A percentile compares a stretch with the other conserved stretches of the same genome.
phyloP scores from a whole-genome alignment of 2,888 invertebrate genomes.

The Drosophila histrio region DNA sequence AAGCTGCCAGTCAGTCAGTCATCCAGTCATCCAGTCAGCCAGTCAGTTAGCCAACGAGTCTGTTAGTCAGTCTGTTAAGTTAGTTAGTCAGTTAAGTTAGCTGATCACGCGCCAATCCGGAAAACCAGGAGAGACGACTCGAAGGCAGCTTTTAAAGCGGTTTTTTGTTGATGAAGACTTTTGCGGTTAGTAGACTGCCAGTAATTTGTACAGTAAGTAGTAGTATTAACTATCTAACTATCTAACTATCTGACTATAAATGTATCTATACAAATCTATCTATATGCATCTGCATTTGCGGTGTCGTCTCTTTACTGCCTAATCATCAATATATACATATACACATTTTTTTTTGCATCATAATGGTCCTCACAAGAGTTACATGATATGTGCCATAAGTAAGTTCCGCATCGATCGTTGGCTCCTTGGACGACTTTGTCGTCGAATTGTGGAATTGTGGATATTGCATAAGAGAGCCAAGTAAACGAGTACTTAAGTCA shows the following conservation, averaged over 20 bases:
- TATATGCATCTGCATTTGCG: slow-evolving; percentile 5
- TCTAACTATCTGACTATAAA: background rate
- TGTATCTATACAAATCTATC: background rate
- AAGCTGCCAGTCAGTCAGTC: slow-evolving; percentile 32
- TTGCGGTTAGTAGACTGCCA: slow-evolving; percentile 72
- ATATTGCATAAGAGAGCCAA: slow-evolving; percentile 62
- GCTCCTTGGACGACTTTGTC: slow-evolving; percentile 43
- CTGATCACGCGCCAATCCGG: slow-evolving; percentile 71
- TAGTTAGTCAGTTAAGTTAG: slow-evolving; percentile 25
- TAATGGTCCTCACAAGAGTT: slow-evolving; percentile 49
- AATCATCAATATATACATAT: slow-evolving; percentile 40
- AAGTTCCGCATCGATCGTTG: slow-evolving; percentile 65
- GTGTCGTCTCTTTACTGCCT: slow-evolving; percentile 13
- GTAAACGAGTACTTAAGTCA: slow-evolving; percentile 45
- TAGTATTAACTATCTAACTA: slow-evolving; percentile 38
- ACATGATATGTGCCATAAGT: slow-evolving; percentile 66
- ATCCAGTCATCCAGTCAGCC: slow-evolving; percentile 12
- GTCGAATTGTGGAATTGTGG: background rate
- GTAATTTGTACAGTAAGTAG: slow-evolving; percentile 66
- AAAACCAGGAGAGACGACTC: slow-evolving; percentile 50
- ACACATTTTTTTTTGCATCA: slow-evolving; percentile 28
- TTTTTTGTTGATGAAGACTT: slow-evolving; percentile 64
- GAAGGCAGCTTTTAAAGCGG: slow-evolving; percentile 38
- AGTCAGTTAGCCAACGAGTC: slow-evolving; percentile 34
- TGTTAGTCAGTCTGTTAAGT: slow-evolving; percentile 34